Conservation (phyloP, 2,113 vertebrate species). For the Thalassoma bifasciatum region DNA sequence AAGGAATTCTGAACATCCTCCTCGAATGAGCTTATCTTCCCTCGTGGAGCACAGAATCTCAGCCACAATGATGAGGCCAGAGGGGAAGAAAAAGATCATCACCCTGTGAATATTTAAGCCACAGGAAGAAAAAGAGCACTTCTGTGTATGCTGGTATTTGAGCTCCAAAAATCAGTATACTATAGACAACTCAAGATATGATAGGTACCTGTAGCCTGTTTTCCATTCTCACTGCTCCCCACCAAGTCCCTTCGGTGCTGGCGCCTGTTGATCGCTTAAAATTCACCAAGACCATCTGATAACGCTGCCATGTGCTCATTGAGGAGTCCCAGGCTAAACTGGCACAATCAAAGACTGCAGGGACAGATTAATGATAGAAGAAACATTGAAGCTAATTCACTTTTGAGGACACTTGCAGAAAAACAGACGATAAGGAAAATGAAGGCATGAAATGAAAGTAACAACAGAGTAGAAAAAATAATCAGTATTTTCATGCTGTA, state of each 20-base stretch:
- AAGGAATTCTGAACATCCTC: constrained; percentile 76
- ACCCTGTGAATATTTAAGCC: constrained; percentile 34
- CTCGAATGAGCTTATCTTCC: constrained; percentile 62
- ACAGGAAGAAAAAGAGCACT: background rate
- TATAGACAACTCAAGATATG: background rate
- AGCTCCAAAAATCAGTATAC: background rate
- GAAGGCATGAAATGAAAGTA: background rate
- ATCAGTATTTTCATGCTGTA: no score
- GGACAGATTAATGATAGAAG: background rate
- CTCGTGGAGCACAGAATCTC: constrained; percentile 47
- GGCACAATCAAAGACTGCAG: background rate
- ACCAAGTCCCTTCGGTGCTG: background rate
- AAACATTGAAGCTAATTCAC: background rate
- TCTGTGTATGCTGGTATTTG: background rate
- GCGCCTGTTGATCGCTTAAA: background rate
- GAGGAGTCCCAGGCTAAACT: background rate
- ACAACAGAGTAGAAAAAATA: no score
- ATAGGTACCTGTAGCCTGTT: background rate
- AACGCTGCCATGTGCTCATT: background rate
- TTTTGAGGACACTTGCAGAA: background rate
- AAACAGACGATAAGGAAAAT: background rate
- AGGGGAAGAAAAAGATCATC: constrained; percentile 35
- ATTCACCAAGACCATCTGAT: constrained; percentile 5
- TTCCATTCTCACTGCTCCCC: background rate
- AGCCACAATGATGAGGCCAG: constrained; percentile 39